phyloP scores from a whole-genome alignment of 1,140 invertebrate genomes.

The Drosophila kepulauana region DNA sequence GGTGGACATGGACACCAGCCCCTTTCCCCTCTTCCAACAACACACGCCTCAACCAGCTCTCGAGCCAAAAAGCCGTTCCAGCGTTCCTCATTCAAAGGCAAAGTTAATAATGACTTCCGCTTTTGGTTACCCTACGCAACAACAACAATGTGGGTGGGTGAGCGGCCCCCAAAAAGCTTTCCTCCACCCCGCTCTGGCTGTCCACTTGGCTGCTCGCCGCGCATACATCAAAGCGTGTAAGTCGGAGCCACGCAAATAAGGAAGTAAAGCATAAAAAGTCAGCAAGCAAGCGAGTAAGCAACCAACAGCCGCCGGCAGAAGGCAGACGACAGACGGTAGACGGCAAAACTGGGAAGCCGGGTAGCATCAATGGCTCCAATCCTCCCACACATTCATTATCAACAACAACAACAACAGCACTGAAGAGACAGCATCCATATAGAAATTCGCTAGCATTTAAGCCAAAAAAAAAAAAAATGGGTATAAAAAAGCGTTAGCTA shows the following conservation, averaged over 20 bases:
- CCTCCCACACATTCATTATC: conserved; percentile 69
- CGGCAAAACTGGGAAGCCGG: too few species aligned
- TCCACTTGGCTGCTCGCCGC: conserved; percentile 72
- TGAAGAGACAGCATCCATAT: conserved; percentile 60
- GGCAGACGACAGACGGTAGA: background rate
- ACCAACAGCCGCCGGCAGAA: conserved; percentile 29
- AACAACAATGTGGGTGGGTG: conserved; percentile 35
- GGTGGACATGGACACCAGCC: conserved; percentile 56
- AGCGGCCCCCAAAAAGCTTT: conserved; percentile 46
- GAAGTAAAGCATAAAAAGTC: conserved; percentile 80
- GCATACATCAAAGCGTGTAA: conserved; percentile 80
- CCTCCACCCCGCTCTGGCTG: conserved; percentile 34
- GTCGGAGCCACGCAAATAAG: conserved; percentile 75
- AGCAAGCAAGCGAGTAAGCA: conserved; percentile 41
- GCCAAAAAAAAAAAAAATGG: conserved; percentile 44
- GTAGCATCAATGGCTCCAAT: conserved; percentile 17
- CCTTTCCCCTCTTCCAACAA: background rate
- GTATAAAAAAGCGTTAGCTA: conserved; percentile 50
- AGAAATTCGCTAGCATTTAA: conserved; percentile 77
- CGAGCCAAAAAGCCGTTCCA: conserved; percentile 11
- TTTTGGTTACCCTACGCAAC: conserved; percentile 81
- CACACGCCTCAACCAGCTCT: conserved; percentile 6
- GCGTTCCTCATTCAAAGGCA: conserved; percentile 67
- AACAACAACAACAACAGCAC: conserved; percentile 60
- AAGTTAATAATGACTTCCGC: conserved; percentile 83